Evolutionary conservation across 2,113 vertebrate genomes (phyloP).

Genomic region (human): DNA sequence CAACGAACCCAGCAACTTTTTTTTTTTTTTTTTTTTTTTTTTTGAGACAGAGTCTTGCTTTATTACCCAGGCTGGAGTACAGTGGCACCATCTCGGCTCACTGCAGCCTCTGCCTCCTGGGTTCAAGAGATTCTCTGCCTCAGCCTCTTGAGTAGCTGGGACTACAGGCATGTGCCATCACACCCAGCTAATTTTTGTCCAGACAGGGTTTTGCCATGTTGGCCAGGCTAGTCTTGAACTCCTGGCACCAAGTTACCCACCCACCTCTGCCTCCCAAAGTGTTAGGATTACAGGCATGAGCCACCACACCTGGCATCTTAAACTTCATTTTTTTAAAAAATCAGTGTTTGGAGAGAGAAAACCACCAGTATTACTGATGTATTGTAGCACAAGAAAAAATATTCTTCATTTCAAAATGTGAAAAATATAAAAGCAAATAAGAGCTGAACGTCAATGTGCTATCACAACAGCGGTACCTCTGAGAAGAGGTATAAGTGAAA

Average conservation of each 20-base stretch:
- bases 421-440: slow-evolving; percentile 65
- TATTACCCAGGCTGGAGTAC: background rate
- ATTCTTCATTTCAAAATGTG: slow-evolving; percentile 66
- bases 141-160: background rate
- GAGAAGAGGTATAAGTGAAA: slow-evolving; percentile 74
- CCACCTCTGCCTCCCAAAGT: background rate
- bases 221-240: background rate
- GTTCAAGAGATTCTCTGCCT: background rate
- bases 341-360: slow-evolving; percentile 15
- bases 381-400: slow-evolving; percentile 72
- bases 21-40: background rate
- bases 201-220: background rate
- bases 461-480: slow-evolving; percentile 58
- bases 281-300: background rate
- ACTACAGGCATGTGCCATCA: background rate
- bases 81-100: background rate
- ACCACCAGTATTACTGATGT: slow-evolving; percentile 33
- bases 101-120: background rate
- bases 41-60: background rate
- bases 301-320: background rate
- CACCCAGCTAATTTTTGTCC: background rate
- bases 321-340: background rate
- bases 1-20: background rate
- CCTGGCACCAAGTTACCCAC: background rate
- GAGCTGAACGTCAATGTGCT: slow-evolving; percentile 48